phyloP scores from a whole-genome alignment of 2,888 invertebrate species.

The Torymus tubicola region DNA sequence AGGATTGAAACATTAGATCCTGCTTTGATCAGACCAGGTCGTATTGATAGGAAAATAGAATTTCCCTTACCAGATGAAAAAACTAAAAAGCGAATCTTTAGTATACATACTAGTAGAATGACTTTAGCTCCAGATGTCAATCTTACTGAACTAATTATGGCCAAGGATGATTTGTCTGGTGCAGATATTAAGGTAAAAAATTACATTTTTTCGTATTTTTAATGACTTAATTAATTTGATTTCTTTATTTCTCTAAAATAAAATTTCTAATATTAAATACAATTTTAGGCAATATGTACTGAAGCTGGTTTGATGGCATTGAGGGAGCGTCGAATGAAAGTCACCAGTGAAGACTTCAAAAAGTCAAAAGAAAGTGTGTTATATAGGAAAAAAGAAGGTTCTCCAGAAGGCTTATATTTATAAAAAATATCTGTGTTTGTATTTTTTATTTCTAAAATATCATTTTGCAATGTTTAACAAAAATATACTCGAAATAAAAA shows the following conservation, averaged over 20 bases:
- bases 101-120: slow-evolving; percentile 99
- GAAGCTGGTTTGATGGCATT: slow-evolving; percentile 99
- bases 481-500: slow-evolving; percentile 50
- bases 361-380: slow-evolving; percentile 99
- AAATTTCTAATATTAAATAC: slow-evolving; percentile 49
- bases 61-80: slow-evolving; percentile 99
- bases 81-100: slow-evolving; percentile 96
- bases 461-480: slow-evolving; percentile 50
- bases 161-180: slow-evolving; percentile 99
- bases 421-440: slow-evolving; percentile 77
- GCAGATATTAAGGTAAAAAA: slow-evolving; percentile 90
- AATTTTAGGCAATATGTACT: slow-evolving; percentile 95
- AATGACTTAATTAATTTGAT: background rate
- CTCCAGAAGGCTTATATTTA: slow-evolving; percentile 98
- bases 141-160: slow-evolving; percentile 97
- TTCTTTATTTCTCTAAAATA: background rate
- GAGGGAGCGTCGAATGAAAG: slow-evolving; percentile 98
- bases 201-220: background rate
- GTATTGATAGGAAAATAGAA: slow-evolving; percentile 99
- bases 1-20: slow-evolving; percentile 99
- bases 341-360: slow-evolving; percentile 99
- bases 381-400: slow-evolving; percentile 99
- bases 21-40: slow-evolving; percentile 97
- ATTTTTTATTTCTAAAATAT: slow-evolving; percentile 50
- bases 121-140: slow-evolving; percentile 98